Base-by-base conservation (phyloP, 2,113 vertebrate genomes). In the Tursiops truncatus region DNA sequence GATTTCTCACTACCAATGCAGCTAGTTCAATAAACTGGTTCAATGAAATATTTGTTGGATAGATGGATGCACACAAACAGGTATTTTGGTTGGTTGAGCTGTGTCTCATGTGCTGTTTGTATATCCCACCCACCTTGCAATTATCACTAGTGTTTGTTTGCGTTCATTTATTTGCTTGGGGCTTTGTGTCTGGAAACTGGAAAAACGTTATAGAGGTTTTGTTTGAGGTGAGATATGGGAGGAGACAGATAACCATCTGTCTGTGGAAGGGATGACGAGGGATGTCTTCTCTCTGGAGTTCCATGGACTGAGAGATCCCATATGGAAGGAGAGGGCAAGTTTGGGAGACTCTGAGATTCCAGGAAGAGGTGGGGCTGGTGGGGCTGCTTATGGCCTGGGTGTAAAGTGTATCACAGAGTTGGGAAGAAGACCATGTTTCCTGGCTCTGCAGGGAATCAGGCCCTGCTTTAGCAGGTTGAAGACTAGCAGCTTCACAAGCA, bases 71-170 rank as follows among this genome's bases (percentile, higher is more conserved):
- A 73, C 28, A 36, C 10, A 53, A 77, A 53, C 15, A 36, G 47
- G 25, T 23, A 23, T 79, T 71, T 63, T 9, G 9, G 25, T 44
- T 41, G 50, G 15, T 11, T 14, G 15, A 63, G 14, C 11, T 21
- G 25, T 13, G 20, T 36, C 28, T 60, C 3, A 0, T 4, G 6
- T 31, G 17, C 50, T 86, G 14, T 31, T 56, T 81, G 7, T 36
- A 2, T 6, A 47, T 28, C 28, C 23, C 0, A 0, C n/a, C 15
- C 23, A n/a, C 50, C 23, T 77, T 25, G 4, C 14, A 41, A 0
- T 68, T 15, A 15, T 53, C 41, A 60, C 41, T 26, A 0, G 6
- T 23, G 1, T 83, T 80, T 83, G 28, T 70, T n/a, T 80, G 17
- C 5, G 4, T 36, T 36, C 58, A 4, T 26, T 23, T 44, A n/a